Evolutionary conservation across 2,797 vertebrate species (phyloP).

Genomic region (Cirrhinus molitorella): DNA sequence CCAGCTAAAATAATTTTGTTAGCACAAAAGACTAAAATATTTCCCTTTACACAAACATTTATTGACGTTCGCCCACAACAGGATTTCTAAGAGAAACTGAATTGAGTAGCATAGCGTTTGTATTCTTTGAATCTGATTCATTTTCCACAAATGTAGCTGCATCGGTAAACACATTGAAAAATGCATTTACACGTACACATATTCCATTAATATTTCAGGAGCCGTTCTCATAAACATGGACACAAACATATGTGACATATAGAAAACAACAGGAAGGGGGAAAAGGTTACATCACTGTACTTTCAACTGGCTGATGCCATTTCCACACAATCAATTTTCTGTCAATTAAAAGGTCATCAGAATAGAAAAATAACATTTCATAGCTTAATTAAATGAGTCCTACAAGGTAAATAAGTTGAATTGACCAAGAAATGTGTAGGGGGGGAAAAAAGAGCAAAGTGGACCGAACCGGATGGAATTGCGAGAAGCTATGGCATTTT

Average conservation of each 20-base stretch:
- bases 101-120: neutral
- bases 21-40: neutral
- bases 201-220: conserved; percentile 18
- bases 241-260: conserved; percentile 36
- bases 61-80: neutral
- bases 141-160: conserved; percentile 15
- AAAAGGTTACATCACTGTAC: conserved; percentile 47
- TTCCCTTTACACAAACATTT: neutral
- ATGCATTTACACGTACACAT: conserved; percentile 3
- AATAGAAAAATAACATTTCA: conserved; percentile 30
- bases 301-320: conserved; percentile 35
- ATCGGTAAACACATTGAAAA: conserved; percentile 15
- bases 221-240: conserved; percentile 26
- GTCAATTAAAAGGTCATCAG: conserved; percentile 53
- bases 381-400: conserved; percentile 35
- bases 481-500: neutral
- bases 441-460: neutral
- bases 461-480: neutral
- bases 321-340: conserved; percentile 47
- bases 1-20: neutral
- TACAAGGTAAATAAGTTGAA: conserved; percentile 32
- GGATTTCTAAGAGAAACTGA: neutral
- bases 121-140: neutral
- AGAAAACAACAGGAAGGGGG: conserved; percentile 27
- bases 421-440: neutral